Conservation (phyloP, 2,888 invertebrate genomes). For the Drosophila stalkeri region DNA sequence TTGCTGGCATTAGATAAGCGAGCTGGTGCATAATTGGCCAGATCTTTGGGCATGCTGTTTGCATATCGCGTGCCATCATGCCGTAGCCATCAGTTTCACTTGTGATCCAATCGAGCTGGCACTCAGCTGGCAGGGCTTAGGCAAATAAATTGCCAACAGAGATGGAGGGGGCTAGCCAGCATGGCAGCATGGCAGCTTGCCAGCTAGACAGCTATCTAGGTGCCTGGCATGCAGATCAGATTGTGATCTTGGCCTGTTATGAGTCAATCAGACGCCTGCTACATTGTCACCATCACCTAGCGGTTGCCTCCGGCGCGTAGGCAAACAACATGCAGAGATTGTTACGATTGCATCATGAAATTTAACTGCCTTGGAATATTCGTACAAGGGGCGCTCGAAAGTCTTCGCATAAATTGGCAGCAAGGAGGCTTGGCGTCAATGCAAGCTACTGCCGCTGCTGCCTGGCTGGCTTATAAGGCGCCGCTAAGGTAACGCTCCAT, state of each 20-base stretch:
- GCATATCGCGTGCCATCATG: conserved; percentile 64
- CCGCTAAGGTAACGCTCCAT: conserved; percentile 67
- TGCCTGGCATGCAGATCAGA: conserved; percentile 68
- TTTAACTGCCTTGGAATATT: conserved; percentile 62
- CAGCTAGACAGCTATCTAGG: background rate
- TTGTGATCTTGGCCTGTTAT: conserved; percentile 75
- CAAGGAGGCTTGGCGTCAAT: conserved; percentile 50
- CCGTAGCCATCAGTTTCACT: conserved; percentile 73
- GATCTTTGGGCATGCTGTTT: conserved; percentile 31
- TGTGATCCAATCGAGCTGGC: conserved; percentile 20
- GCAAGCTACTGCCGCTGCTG: conserved; percentile 11
- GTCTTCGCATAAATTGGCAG: conserved; percentile 76
- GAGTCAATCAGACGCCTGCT: conserved; percentile 77
- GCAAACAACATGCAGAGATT: conserved; percentile 69
- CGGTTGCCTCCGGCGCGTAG: conserved; percentile 55
- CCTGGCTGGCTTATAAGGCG: conserved; percentile 70
- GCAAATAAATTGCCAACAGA: conserved; percentile 68
- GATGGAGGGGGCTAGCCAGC: conserved; percentile 30
- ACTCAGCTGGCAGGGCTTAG: conserved; percentile 51
- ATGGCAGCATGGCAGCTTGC: background rate
- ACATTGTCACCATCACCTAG: conserved; percentile 77
- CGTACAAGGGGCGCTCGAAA: conserved; percentile 49
- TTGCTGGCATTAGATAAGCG: conserved; percentile 33
- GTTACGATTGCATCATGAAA: conserved; percentile 77
- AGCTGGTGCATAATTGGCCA: conserved; percentile 47